Percentiles rank a stretch among this genome's conserved stretches.
These are phyloP conservation scores for Echinops telfairi DNA, from an alignment of 2,113 vertebrate genomes.

Conservation along the genomic window DNA sequence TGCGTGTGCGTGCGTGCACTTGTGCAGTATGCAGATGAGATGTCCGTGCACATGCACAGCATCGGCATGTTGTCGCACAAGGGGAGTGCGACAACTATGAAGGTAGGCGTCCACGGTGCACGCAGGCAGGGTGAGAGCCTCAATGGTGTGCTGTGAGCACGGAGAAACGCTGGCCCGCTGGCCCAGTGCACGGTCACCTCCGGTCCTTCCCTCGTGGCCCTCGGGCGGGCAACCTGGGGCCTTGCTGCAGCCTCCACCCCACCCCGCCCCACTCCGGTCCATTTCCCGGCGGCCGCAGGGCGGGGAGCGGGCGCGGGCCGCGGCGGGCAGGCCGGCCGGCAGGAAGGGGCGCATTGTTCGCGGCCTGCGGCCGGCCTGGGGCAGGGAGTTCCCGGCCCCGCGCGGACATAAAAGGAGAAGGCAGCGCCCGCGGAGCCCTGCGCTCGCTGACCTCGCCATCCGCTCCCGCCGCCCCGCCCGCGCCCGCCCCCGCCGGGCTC, in stretches of 20 bases:
- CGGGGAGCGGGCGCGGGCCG: slow-evolving; percentile 41
- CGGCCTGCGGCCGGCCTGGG: slow-evolving; percentile 44
- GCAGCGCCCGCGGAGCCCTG: slow-evolving; percentile 46
- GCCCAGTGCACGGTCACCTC: background rate
- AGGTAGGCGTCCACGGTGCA: background rate
- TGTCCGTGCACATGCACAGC: fast-evolving
- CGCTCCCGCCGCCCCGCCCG: slow-evolving; percentile 23
- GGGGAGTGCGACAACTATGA: background rate
- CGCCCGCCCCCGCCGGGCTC: fast-evolving
- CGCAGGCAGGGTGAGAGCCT: background rate
- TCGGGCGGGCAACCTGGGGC: background rate
- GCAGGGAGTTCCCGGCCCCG: slow-evolving; percentile 75
- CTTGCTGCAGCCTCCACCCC: background rate
- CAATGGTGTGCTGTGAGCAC: background rate
- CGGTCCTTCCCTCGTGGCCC: background rate
- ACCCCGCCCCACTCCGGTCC: background rate
- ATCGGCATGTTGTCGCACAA: background rate
- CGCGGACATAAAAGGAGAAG: slow-evolving; percentile 72
- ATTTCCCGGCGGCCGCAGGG: slow-evolving; percentile 67
- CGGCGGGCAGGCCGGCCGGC: background rate
- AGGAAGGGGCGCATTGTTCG: slow-evolving; percentile 81
- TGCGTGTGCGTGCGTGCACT: no score
- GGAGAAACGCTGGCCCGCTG: background rate
- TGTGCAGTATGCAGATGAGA: background rate
- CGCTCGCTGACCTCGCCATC: slow-evolving; percentile 66